Evolutionary conservation across 2,797 vertebrate species (phyloP).

Genomic region (Myotis daubentonii): DNA sequence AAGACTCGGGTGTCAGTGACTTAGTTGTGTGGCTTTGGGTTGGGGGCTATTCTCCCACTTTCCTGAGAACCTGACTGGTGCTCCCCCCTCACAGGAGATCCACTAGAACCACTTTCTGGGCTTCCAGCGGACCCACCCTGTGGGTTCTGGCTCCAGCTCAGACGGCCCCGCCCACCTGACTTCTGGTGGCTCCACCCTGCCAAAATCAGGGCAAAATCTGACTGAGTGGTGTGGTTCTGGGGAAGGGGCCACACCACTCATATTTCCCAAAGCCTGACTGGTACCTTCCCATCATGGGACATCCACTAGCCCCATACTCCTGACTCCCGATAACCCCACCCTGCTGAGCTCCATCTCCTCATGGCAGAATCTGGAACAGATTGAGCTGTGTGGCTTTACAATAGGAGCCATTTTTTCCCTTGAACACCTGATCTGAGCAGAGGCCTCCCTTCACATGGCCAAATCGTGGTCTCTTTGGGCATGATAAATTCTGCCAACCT

Average conservation of each 20-base stretch:
- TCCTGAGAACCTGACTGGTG: background rate
- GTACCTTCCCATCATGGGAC: background rate
- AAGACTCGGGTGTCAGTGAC: background rate
- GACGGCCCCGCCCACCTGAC: background rate
- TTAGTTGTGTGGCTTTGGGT: background rate
- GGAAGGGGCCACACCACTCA: background rate
- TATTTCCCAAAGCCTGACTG: background rate
- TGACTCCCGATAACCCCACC: background rate
- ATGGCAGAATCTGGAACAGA: background rate
- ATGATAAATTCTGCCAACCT: background rate
- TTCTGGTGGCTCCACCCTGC: background rate
- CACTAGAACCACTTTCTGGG: background rate
- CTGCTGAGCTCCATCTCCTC: background rate
- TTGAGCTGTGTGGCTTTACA: background rate
- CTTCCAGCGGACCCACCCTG: background rate
- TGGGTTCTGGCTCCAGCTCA: background rate
- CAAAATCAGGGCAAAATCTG: background rate
- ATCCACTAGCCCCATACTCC: background rate
- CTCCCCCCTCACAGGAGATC: background rate
- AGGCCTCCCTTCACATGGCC: background rate
- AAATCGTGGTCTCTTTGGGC: background rate
- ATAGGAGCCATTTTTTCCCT: background rate
- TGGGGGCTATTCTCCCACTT: background rate
- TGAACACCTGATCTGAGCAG: background rate
- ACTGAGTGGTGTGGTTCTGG: background rate